These are phyloP conservation scores for Heliconius hermathena DNA, from an alignment of 1,140 invertebrate species.

Conservation along the genomic window DNA sequence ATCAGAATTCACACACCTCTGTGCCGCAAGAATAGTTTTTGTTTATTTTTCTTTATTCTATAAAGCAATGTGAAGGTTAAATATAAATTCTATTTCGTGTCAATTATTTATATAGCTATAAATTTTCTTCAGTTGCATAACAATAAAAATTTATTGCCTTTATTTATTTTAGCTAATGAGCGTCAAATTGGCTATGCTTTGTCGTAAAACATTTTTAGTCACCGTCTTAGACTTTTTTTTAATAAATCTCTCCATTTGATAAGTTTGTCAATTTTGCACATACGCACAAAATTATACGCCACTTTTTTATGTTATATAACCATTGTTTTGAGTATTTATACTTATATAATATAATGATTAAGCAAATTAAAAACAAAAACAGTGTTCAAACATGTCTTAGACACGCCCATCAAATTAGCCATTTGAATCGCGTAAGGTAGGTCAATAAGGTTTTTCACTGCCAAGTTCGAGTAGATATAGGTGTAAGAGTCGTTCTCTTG, in stretches of 20 bases:
- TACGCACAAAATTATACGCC: not conserved
- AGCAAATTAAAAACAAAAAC: not conserved
- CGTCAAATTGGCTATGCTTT: not conserved
- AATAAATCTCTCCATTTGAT: not conserved
- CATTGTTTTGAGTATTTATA: not conserved
- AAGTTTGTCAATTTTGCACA: not conserved
- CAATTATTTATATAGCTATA: not conserved
- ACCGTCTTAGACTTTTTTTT: no score
- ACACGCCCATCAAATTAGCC: conserved; percentile 29
- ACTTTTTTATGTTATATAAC: not conserved
- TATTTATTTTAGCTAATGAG: not conserved
- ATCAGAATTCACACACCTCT: conserved; percentile 33
- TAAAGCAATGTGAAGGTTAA: not conserved
- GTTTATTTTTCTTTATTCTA: conserved; percentile 27
- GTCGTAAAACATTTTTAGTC: not conserved
- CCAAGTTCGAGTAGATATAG: conserved; percentile 29
- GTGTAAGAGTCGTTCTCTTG: conserved; percentile 15
- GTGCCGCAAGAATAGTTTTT: conserved; percentile 32
- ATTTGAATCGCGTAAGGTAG: conserved; percentile 35
- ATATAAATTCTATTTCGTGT: conserved; percentile 4
- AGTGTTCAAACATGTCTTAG: not conserved
- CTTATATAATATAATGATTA: not conserved
- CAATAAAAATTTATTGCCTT: conserved; percentile 18
- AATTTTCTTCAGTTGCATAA: not conserved
- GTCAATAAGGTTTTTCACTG: conserved; percentile 38